Base-by-base conservation (phyloP, 2,888 invertebrate species). In the Podabrus alpinus region DNA sequence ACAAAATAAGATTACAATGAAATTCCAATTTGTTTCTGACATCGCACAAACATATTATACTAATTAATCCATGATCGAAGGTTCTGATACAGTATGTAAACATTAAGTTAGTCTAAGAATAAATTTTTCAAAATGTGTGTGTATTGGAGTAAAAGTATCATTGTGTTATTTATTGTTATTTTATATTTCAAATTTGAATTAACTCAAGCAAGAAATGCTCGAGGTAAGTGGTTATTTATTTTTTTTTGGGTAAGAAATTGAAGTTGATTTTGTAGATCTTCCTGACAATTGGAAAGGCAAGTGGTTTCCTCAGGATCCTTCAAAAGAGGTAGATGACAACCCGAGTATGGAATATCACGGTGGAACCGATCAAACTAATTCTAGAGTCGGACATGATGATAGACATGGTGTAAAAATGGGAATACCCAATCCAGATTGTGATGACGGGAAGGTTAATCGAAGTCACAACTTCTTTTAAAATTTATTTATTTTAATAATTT, bases 361-460 rank as follows among this genome's bases (percentile, higher is more conserved):
- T 74, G 64, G 72, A 19, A 9, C 19, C 68, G 61, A 13, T 82
- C 82, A 76, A 71, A 64, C 19, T 84, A 45, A 84, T 78, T 80
- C 80, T 5, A 71, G 64, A 45, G 76, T 78, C 21, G 67, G 77
- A n/a, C 19, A 69, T 9, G 11, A 16, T 21, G 76, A 81, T 21
- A 79, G 86, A 69, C 88, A 89, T 80, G 87, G 87, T 16, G 85
- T 90, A 17, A 84, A 86, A 77, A 92, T 92, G 92, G 92, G 92
- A 2, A 84, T 88, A 45, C 80, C 86, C 21, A 86, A 86, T 69
- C 77, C 82, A 1, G 78, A 86, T 0, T 94, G 94, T 84, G 94
- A 94, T 84, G 91, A 94, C 88, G 94, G 89, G 67, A 89, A 90
- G 86, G 93, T 93, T 86, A 82, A 77, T 76, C 7, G n/a, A 45